Base-by-base conservation (phyloP, 2,797 vertebrate species). In the Hoplostethus mediterraneus region DNA sequence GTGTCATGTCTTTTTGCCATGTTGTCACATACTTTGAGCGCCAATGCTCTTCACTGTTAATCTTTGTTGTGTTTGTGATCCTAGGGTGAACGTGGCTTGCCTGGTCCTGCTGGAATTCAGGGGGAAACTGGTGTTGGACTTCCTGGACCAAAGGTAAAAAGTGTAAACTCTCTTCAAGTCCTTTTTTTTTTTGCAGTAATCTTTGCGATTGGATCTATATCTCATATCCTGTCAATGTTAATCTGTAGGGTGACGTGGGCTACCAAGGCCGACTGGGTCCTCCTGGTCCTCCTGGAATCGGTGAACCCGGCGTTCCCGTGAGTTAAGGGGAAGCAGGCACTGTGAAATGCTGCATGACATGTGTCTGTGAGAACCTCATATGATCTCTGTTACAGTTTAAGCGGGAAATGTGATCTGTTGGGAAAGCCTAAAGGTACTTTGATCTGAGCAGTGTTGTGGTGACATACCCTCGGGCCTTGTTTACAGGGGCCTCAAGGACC, bases 401-500 rank as follows among this genome's bases (percentile, higher is more conserved):
- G 17, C n/a, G 3, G 47, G 17, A 42, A 16, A 72, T 71, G 8
- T 75, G 40, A 72, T 44, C 17, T 71, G 16, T 25, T 33, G 21
- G 25, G 4, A 47, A 73, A 65, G n/a, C 17, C 4, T 0, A 10
- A 13, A 13, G 6, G 2, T 40, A 11, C 5, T 59, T 55, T 58
- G 4, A 52, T 62, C 9, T 63, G 49, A 47, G 21, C 8, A 21
- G 10, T 30, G 5, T 55, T 33, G 71, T 45, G n/a, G 28, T 70
- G 49, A 75, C 45, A 38, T 31, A 11, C 13, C 48, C 10, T 17
- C 21, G 67, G 63, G 10, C 8, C 83, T 84, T 74, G 52, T 76
- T 85, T 84, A 86, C 80, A 98, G 97, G 97, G 97, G n/a, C 92
- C 96, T 91, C 96, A 95, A 93, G 97, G 97, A 87, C 93, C 95